A percentile compares a stretch with the other conserved stretches of the same genome.
phyloP scores from a whole-genome alignment of 2,113 vertebrate genomes.

The Scolopax mira region DNA sequence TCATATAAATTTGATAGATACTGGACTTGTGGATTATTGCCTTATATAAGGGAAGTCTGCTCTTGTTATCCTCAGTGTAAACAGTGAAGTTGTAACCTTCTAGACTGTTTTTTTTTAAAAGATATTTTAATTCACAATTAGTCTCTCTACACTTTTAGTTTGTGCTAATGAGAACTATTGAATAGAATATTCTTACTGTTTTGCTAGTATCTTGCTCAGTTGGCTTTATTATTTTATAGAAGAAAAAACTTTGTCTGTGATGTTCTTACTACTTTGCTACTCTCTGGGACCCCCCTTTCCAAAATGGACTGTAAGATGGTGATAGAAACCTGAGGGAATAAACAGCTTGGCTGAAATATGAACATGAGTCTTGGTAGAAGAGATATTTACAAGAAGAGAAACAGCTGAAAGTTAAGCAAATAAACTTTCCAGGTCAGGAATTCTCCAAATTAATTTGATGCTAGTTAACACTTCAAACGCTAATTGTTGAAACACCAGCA shows the following conservation, averaged over 20 bases:
- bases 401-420: not conserved
- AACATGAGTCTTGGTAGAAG: not conserved
- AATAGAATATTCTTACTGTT: not conserved
- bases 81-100: not conserved
- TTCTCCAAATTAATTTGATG: not conserved
- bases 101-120: not conserved
- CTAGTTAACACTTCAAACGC: not conserved
- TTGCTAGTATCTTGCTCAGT: not conserved
- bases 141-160: not conserved
- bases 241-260: not conserved
- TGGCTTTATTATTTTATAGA: not conserved
- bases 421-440: not conserved
- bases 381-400: not conserved
- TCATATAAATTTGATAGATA: not conserved
- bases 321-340: not conserved
- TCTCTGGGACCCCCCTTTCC: not conserved
- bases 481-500: not conserved
- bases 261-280: not conserved
- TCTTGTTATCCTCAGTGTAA: not conserved
- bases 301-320: not conserved
- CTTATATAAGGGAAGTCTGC: not conserved
- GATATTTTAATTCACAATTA: not conserved
- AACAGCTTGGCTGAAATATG: not conserved
- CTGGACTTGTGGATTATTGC: not conserved
- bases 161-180: not conserved